Evolutionary conservation across 2,113 vertebrate species (phyloP).

Genomic region (Merops nubicus): DNA sequence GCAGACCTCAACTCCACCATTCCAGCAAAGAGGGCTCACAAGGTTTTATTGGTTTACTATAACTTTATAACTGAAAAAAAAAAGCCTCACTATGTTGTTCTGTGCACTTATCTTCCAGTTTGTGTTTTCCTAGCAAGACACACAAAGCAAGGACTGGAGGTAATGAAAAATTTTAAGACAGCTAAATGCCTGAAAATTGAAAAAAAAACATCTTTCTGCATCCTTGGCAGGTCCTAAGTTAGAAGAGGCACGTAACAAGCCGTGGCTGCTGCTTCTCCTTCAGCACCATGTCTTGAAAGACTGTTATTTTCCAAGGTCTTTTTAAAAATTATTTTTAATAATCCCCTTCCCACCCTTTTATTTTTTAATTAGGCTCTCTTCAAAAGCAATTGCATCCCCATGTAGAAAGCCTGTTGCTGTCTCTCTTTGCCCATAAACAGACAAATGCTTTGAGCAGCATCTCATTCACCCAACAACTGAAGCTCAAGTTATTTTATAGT

Average conservation of each 20-base stretch:
- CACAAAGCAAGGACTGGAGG: neutral
- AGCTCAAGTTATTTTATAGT: neutral
- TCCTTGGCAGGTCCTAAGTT: neutral
- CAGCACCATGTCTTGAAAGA: neutral
- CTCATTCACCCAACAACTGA: neutral
- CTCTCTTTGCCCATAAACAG: neutral
- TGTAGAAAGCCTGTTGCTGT: neutral
- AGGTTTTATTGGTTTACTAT: neutral
- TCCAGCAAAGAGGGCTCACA: neutral
- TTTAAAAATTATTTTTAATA: neutral
- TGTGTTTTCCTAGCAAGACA: neutral
- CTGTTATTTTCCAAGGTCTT: neutral
- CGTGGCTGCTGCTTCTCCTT: neutral
- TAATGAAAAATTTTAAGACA: neutral
- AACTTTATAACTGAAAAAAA: neutral
- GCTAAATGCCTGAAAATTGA: neutral
- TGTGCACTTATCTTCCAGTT: neutral
- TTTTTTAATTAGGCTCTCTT: neutral
- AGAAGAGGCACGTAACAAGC: neutral
- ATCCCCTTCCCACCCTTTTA: rapidly evolving
- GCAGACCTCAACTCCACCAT: neutral
- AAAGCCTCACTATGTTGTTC: neutral
- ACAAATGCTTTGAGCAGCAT: neutral
- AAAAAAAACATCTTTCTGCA: neutral
- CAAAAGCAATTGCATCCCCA: neutral